Percentiles rank a stretch among this genome's conserved stretches.
Evolutionary conservation across 2,113 vertebrate genomes (phyloP).

Genomic region (Callospermophilus lateralis): DNA sequence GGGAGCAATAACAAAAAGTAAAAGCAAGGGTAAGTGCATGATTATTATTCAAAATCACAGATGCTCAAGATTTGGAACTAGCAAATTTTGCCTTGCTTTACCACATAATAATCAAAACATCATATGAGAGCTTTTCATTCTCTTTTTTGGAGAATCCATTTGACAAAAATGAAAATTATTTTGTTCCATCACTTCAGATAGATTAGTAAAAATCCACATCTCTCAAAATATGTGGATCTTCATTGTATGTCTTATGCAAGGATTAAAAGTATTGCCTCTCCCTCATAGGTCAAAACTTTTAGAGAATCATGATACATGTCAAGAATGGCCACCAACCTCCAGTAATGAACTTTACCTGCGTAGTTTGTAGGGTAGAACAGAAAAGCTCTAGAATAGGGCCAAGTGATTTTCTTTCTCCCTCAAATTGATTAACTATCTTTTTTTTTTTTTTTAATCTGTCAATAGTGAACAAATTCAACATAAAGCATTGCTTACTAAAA

Average conservation of each 20-base stretch:
- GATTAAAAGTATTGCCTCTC: neutral
- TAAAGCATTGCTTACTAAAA: slow-evolving; percentile 40
- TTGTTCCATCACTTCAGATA: neutral
- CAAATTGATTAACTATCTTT: slow-evolving; percentile 65
- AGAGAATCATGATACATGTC: neutral
- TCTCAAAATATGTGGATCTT: neutral
- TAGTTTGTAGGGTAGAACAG: neutral
- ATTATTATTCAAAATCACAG: slow-evolving; percentile 20
- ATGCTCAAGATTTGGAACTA: neutral
- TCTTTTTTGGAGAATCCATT: neutral
- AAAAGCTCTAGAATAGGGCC: neutral
- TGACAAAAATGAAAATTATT: neutral
- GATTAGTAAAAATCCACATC: neutral
- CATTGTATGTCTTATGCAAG: neutral
- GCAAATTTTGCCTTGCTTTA: neutral
- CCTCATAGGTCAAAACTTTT: neutral
- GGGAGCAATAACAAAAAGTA: slow-evolving; percentile 56
- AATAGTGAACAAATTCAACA: slow-evolving; percentile 45
- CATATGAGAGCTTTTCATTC: neutral
- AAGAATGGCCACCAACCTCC: neutral
- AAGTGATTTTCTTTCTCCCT: neutral
- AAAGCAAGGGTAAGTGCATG: slow-evolving; percentile 66
- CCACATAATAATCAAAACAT: neutral
- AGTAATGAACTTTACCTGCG: neutral
- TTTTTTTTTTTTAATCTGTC: slow-evolving; percentile 44